phyloP scores from a whole-genome alignment of 2,888 invertebrate species.

The Folsomia manolachei region DNA sequence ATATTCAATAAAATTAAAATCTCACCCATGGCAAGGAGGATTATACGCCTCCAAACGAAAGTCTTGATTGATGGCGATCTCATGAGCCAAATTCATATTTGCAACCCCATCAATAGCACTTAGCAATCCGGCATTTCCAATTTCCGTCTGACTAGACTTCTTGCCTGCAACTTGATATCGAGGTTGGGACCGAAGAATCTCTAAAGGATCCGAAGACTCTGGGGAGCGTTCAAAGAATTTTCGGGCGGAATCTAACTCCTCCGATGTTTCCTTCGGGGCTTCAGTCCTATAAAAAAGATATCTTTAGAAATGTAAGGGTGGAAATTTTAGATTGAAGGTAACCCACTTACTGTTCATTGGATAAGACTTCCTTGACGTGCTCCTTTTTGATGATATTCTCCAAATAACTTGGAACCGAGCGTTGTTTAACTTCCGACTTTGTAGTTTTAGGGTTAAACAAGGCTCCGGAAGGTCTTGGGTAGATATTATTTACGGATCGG shows the following conservation, averaged over 20 bases:
- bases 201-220: slow-evolving; percentile 2
- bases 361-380: not conserved
- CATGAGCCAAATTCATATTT: slow-evolving; percentile 94
- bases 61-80: slow-evolving; percentile 90
- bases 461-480: not conserved
- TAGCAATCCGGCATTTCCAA: slow-evolving; percentile 75
- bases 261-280: too few species aligned
- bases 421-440: not conserved
- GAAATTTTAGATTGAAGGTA: not conserved
- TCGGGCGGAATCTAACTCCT: not conserved
- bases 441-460: not conserved
- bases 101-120: slow-evolving; percentile 82
- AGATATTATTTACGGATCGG: too few species aligned
- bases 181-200: slow-evolving; percentile 5
- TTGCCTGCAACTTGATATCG: slow-evolving; percentile 10
- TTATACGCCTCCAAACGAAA: slow-evolving; percentile 81
- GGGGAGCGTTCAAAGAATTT: not conserved
- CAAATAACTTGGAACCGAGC: not conserved
- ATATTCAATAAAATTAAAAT: slow-evolving; percentile 2
- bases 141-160: slow-evolving; percentile 31
- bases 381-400: not conserved
- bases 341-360: not conserved
- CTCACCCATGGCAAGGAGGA: slow-evolving; percentile 73
- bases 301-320: not conserved
- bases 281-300: too few species aligned